Evolutionary conservation across 2,888 invertebrate species (phyloP).

Genomic region (Baronia brevicornis): DNA sequence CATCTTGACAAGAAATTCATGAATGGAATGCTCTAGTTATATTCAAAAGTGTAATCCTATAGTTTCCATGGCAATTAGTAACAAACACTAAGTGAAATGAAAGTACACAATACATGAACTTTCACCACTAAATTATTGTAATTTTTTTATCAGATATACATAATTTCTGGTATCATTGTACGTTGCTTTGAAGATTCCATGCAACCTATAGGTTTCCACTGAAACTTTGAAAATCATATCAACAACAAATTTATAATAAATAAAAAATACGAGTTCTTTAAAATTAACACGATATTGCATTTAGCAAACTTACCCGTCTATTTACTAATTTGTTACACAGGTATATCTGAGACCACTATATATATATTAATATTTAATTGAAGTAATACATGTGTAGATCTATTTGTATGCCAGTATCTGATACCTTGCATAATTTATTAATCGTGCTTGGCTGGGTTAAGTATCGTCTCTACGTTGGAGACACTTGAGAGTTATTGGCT

Average conservation of each 20-base stretch:
- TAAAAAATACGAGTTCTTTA: too few relatives aligned
- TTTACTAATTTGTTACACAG: conserved; percentile 44
- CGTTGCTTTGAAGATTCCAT: conserved; percentile 11
- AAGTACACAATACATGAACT: too few relatives aligned
- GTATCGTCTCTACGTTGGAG: conserved; percentile 21
- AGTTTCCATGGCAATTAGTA: too few relatives aligned
- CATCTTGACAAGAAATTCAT: too few relatives aligned
- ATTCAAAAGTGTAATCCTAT: too few relatives aligned
- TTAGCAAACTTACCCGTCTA: conserved; percentile 24
- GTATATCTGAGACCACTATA: conserved; percentile 54
- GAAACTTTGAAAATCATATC: conserved; percentile 42
- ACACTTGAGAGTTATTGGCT: conserved; percentile 22
- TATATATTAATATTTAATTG: conserved; percentile 34
- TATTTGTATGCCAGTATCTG: conserved; percentile 37
- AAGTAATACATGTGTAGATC: conserved; percentile 49
- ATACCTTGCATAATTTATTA: conserved; percentile 33
- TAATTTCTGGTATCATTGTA: too few relatives aligned
- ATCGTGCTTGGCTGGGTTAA: conserved; percentile 55
- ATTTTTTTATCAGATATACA: too few relatives aligned
- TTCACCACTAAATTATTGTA: too few relatives aligned
- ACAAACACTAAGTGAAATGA: too few relatives aligned
- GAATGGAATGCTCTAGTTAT: too few relatives aligned
- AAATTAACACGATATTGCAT: conserved; percentile 29
- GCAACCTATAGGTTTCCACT: conserved; percentile 29
- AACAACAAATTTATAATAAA: conserved; percentile 26